These are phyloP conservation scores for Apogon talboti DNA, from an alignment of 2,797 vertebrate species.

Conservation along the genomic window DNA sequence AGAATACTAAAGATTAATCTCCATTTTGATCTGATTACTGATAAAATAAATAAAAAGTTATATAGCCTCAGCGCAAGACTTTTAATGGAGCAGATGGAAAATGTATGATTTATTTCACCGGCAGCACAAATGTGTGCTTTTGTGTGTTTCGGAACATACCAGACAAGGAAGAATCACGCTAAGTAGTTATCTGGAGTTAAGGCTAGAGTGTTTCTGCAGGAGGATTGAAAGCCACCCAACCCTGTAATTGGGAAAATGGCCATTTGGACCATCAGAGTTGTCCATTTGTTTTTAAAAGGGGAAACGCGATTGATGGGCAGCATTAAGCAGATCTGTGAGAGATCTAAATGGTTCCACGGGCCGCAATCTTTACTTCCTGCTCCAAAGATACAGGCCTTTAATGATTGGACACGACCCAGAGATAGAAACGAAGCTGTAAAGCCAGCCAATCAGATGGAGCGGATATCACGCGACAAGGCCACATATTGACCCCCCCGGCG, in stretches of 20 bases:
- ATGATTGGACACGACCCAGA: slow-evolving; percentile 76
- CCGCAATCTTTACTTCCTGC: slow-evolving; percentile 82
- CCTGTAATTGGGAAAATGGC: slow-evolving; percentile 84
- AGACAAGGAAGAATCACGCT: slow-evolving; percentile 49
- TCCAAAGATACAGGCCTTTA: slow-evolving; percentile 79
- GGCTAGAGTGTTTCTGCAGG: slow-evolving; percentile 63
- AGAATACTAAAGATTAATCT: slow-evolving; percentile 42
- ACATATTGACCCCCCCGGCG: slow-evolving; percentile 54
- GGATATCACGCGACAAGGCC: slow-evolving; percentile 54
- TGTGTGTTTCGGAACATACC: slow-evolving; percentile 27
- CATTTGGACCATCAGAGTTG: slow-evolving; percentile 81
- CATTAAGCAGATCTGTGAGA: slow-evolving; percentile 85
- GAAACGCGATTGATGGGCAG: slow-evolving; percentile 75
- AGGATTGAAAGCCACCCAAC: slow-evolving; percentile 80
- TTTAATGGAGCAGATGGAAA: slow-evolving; percentile 51
- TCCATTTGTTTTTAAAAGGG: slow-evolving; percentile 86
- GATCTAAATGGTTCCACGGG: slow-evolving; percentile 84
- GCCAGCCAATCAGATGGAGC: slow-evolving; percentile 70
- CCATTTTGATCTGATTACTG: slow-evolving; percentile 57
- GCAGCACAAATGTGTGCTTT: slow-evolving; percentile 10
- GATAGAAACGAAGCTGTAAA: slow-evolving; percentile 69
- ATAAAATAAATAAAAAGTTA: slow-evolving; percentile 40
- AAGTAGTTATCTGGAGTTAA: slow-evolving; percentile 70
- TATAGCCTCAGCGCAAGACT: slow-evolving; percentile 26
- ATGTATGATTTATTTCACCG: slow-evolving; percentile 48